A percentile compares a stretch with the other conserved stretches of the same genome.
Conservation (phyloP, 2,797 vertebrate species). For the Coracias cyanogaster region DNA sequence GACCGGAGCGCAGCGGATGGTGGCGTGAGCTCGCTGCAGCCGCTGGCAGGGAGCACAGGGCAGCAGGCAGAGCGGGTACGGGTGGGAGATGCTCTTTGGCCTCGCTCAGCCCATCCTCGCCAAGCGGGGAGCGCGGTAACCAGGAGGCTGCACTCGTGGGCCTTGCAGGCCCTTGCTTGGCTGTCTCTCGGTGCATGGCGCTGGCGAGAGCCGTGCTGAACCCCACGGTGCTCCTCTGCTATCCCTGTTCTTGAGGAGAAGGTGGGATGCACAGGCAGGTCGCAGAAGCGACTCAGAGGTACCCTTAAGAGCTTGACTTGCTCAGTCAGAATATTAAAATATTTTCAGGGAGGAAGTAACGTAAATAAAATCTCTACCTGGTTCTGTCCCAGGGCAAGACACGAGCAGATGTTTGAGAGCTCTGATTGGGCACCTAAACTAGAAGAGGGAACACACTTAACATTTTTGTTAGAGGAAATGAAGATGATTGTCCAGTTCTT, state of each 20-base stretch:
- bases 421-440: neutral
- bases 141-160: neutral
- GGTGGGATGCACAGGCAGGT: neutral
- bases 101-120: neutral
- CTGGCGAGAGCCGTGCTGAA: neutral
- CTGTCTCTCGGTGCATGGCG: neutral
- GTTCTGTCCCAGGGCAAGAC: neutral
- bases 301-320: neutral
- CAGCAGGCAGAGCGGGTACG: neutral
- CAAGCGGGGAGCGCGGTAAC: neutral
- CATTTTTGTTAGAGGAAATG: neutral
- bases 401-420: neutral
- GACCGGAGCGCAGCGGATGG: neutral
- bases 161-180: too few relatives aligned
- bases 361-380: neutral
- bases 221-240: rapidly evolving
- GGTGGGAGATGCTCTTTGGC: neutral
- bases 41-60: neutral
- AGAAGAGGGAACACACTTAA: neutral
- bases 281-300: neutral
- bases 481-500: neutral
- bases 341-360: neutral
- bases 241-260: neutral
- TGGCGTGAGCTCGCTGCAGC: neutral
- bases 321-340: neutral